Base-by-base conservation (phyloP, 1,140 invertebrate species). In the Drosophila littoralis region DNA sequence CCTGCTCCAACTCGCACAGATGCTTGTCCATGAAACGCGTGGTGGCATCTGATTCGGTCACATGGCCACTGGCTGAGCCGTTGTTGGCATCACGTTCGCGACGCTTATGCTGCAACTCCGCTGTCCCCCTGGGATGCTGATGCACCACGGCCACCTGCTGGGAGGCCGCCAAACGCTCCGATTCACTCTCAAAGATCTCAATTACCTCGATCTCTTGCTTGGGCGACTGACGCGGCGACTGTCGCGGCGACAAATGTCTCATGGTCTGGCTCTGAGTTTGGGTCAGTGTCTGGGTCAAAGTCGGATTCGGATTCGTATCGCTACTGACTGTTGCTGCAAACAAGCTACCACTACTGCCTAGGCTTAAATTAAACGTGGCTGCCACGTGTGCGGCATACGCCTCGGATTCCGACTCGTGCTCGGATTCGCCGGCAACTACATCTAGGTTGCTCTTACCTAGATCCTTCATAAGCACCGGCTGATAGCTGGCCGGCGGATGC, bases 401-500 rank as follows among this genome's bases (percentile, higher is more conserved):
- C 76, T 91, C 90, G 28, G 89, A 83, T 38, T 88, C 83, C 66
- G 80, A 84, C 36, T 84, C 84, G 42, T 84, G 77, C 55, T 84
- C 80, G 70, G 81, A 81, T 33, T 83, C 85, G 50, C 84, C 36
- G 75, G 59, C 48, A 66, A 55, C 52, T 40, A 55, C 17, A 17
- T 57, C 54, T 57, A 42, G 54, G 54, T 38, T 93, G 88, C 86
- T 93, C 95, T 95, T 96, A 97, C 97, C 97, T 94, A 97, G 94
- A 93, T 97, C 97, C 93, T 96, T 96, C 81, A 96, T 95, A 92
- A 95, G 95, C 66, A 96, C 95, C 28, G 97, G 97, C 77, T 97
- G 96, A 93, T 97, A 98, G 85, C 96, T 97, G 78, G 97, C 95
- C 46, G 97, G 97, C 83, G 97, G 96, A 93, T 98, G 97, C 73